These are phyloP conservation scores for Phaenicophaeus curvirostris DNA, from an alignment of 2,797 vertebrate genomes.

Conservation along the genomic window DNA sequence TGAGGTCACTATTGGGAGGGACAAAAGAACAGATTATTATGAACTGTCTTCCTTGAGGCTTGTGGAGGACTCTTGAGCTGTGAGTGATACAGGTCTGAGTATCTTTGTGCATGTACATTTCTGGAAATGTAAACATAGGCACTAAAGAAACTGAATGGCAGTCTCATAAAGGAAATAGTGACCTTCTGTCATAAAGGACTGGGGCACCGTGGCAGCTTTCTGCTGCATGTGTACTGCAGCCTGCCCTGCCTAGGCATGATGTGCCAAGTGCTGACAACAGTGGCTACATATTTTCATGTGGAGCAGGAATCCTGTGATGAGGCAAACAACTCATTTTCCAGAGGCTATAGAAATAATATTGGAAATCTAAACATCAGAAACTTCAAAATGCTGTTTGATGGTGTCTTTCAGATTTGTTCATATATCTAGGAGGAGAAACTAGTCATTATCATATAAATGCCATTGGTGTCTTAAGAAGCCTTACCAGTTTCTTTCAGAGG, in stretches of 20 bases:
- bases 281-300: neutral
- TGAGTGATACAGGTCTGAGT: neutral
- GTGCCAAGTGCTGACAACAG: neutral
- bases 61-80: neutral
- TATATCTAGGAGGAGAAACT: neutral
- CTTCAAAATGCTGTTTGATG: neutral
- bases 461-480: neutral
- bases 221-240: neutral
- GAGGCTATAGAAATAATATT: neutral
- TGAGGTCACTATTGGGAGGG: neutral
- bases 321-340: neutral
- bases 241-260: neutral
- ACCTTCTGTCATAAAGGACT: neutral
- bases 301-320: neutral
- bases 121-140: neutral
- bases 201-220: neutral
- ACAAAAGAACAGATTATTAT: neutral
- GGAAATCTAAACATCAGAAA: neutral
- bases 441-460: neutral
- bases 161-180: neutral
- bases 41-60: neutral
- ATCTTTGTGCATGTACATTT: neutral
- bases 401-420: neutral
- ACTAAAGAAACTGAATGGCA: neutral
- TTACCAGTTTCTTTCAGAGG: constrained; percentile 73